These are phyloP conservation scores for Pantherophis guttatus DNA, from an alignment of 2,113 vertebrate species.

Conservation along the genomic window DNA sequence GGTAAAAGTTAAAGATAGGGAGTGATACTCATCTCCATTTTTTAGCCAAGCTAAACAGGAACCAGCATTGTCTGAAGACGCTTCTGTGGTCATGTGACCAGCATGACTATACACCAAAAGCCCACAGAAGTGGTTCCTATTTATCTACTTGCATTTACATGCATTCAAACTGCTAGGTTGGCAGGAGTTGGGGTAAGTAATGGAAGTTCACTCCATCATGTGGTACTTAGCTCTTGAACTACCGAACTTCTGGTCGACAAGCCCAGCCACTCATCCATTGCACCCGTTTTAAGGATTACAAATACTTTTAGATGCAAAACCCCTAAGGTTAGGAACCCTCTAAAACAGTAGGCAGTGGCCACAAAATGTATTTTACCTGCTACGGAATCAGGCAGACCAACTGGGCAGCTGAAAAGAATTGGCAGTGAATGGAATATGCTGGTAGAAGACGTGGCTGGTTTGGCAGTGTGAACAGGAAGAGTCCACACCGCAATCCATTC, in stretches of 20 bases:
- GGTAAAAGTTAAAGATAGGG: too few species aligned
- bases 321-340: not conserved
- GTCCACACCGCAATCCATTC: not conserved
- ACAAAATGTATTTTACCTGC: not conserved
- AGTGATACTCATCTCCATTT: not conserved
- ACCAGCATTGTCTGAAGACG: not conserved
- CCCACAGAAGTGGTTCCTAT: not conserved
- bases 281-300: not conserved
- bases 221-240: not conserved
- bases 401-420: not conserved
- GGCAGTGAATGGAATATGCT: not conserved
- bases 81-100: not conserved
- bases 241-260: not conserved
- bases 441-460: not conserved
- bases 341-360: not conserved
- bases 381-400: not conserved
- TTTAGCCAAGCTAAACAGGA: not conserved
- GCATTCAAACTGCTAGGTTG: not conserved
- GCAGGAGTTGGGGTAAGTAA: not conserved
- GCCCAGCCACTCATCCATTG: not conserved
- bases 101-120: not conserved
- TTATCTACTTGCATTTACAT: not conserved
- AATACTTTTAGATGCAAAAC: not conserved
- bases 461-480: not conserved
- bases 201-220: not conserved